These are phyloP conservation scores for Conomelus anceps DNA, from an alignment of 2,888 invertebrate species.

Conservation along the genomic window DNA sequence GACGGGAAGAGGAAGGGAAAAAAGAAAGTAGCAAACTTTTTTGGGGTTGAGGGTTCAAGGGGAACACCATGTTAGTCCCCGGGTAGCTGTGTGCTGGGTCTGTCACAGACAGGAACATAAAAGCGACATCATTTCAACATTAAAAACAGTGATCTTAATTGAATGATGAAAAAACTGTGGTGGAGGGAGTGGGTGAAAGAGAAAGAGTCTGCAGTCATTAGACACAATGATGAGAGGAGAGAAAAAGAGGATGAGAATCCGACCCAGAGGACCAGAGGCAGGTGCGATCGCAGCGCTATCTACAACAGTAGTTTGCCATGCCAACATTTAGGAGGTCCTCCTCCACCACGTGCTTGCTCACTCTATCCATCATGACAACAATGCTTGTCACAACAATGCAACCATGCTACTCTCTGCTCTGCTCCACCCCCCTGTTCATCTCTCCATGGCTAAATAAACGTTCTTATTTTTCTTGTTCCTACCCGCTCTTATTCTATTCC, in stretches of 20 bases:
- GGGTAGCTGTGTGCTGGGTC: too few relatives aligned
- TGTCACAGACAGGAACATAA: conserved; percentile 6
- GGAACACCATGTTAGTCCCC: neutral
- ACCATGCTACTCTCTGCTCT: neutral
- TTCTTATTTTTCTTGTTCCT: neutral
- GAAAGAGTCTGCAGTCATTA: neutral
- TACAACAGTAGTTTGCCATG: neutral
- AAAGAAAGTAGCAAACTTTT: neutral
- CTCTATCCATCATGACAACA: conserved; percentile 26
- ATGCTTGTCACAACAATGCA: conserved; percentile 28
- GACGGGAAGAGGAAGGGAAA: neutral
- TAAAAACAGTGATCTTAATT: conserved; percentile 11
- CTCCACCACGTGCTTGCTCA: conserved; percentile 16
- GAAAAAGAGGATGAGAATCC: too few relatives aligned
- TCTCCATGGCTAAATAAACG: neutral
- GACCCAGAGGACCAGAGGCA: neutral
- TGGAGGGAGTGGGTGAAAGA: neutral
- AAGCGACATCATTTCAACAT: conserved; percentile 12
- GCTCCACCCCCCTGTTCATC: conserved; percentile 5
- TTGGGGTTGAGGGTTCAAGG: neutral
- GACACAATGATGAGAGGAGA: too few relatives aligned
- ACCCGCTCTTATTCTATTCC: neutral
- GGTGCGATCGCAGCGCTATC: neutral
- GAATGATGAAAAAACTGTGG: neutral
- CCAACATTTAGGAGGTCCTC: too few relatives aligned